Conservation (phyloP, 1,140 invertebrate species). For the Musca vetustissima region DNA sequence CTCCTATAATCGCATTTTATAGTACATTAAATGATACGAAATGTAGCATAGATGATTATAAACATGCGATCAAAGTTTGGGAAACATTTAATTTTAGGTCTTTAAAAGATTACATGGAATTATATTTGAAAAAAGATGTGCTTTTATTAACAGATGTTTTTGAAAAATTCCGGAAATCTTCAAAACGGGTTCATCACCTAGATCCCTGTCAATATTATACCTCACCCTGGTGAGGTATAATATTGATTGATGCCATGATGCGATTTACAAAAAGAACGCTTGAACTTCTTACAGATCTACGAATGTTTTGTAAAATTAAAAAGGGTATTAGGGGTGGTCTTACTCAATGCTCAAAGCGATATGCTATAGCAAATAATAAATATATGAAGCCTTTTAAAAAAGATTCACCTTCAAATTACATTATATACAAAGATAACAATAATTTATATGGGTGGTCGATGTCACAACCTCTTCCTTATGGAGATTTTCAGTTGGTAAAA, state of each 20-base stretch:
- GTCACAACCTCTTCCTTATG: conserved; percentile 56
- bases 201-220: conserved; percentile 47
- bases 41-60: conserved; percentile 56
- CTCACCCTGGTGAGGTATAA: conserved; percentile 34
- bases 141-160: conserved; percentile 57
- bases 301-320: too few relatives aligned
- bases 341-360: conserved; percentile 38
- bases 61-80: too few relatives aligned
- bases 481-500: conserved; percentile 55
- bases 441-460: conserved; percentile 62
- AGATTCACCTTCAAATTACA: conserved; percentile 41
- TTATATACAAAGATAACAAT: conserved; percentile 58
- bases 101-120: conserved; percentile 38
- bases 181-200: conserved; percentile 36
- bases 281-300: conserved; percentile 56
- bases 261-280: conserved; percentile 54
- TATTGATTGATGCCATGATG: conserved; percentile 50
- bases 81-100: conserved; percentile 54
- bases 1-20: conserved; percentile 44
- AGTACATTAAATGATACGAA: conserved; percentile 43
- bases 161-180: conserved; percentile 55
- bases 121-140: conserved; percentile 48
- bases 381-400: conserved; percentile 56
- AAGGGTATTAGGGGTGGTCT: too few relatives aligned
- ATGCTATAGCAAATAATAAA: conserved; percentile 57